Percentiles rank a stretch among this genome's conserved stretches.
Evolutionary conservation across 2,113 vertebrate species (phyloP).

Genomic region (Varanus salvator): DNA sequence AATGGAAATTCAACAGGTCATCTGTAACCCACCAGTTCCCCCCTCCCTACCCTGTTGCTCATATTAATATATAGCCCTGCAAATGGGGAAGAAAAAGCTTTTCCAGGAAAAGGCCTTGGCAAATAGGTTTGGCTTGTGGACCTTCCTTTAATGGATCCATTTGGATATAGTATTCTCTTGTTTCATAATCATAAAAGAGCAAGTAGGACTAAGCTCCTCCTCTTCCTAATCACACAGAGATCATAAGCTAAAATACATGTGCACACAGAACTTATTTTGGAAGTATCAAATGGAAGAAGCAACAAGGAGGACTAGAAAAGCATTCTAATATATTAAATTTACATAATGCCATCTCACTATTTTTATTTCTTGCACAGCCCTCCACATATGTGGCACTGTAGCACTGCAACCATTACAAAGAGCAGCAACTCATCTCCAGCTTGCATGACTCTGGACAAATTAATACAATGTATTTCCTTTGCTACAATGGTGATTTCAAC

Average conservation of each 20-base stretch:
- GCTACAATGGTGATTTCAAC: constrained; percentile 69
- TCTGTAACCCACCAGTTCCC: neutral
- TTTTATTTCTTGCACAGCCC: constrained; percentile 15
- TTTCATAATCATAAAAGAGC: neutral
- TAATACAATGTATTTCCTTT: constrained; percentile 67
- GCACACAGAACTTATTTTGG: constrained; percentile 26
- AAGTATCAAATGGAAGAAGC: constrained; percentile 65
- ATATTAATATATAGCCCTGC: neutral
- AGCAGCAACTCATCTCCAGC: constrained; percentile 67
- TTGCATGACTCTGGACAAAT: constrained; percentile 53
- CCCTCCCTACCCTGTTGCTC: too few relatives aligned
- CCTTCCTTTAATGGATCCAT: neutral
- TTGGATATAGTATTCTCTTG: neutral
- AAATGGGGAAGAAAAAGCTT: neutral
- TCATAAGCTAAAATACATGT: fast-evolving
- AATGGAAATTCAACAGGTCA: neutral
- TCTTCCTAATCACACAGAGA: fast-evolving
- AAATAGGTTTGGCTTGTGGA: neutral
- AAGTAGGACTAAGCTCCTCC: neutral
- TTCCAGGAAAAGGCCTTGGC: neutral
- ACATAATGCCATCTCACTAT: constrained; percentile 66
- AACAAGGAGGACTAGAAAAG: constrained; percentile 69
- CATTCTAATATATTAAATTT: constrained; percentile 68
- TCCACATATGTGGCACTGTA: constrained; percentile 66
- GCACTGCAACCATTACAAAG: constrained; percentile 60